phyloP scores from a whole-genome alignment of 64 coral and sea anemone species.

The Porites lutea region DNA sequence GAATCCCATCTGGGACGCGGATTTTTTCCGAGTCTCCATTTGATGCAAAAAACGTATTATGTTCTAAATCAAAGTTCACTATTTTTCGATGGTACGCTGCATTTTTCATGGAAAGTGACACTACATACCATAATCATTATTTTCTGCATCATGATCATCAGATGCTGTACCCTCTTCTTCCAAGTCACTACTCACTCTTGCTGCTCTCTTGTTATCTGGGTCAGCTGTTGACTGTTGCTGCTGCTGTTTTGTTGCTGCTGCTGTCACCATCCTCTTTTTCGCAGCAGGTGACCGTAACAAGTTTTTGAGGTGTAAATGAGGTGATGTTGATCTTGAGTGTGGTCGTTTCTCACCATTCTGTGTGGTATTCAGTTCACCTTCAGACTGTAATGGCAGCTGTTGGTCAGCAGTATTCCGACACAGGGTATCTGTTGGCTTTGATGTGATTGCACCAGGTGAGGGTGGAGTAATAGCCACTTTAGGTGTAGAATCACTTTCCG shows the following conservation, averaged over 20 bases:
- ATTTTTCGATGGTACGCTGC: too few relatives aligned
- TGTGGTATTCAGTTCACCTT: not conserved
- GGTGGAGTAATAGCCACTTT: conserved; percentile 77
- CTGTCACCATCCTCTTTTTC: not conserved
- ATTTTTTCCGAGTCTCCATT: too few relatives aligned
- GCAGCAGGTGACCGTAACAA: not conserved
- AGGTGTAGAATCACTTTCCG: conserved; percentile 14
- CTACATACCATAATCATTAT: conserved; percentile 8
- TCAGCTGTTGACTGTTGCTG: not conserved
- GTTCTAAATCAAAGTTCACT: too few relatives aligned
- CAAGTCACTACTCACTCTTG: conserved; percentile 76
- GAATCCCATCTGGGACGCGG: too few relatives aligned
- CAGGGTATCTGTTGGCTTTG: not conserved
- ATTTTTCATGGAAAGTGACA: not conserved
- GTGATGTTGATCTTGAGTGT: not conserved
- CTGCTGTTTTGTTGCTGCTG: too few relatives aligned
- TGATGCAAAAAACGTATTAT: too few relatives aligned
- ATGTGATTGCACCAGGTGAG: conserved; percentile 34
- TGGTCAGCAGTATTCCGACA: not conserved
- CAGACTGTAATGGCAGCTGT: not conserved
- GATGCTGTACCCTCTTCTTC: conserved; percentile 81
- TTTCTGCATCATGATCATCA: conserved; percentile 52
- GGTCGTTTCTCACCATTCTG: not conserved
- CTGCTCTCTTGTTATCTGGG: not conserved
- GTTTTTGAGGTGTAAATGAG: conserved; percentile 11